Evolutionary conservation across 2,888 invertebrate genomes (phyloP).

Genomic region (Lacanobia wlatinum): DNA sequence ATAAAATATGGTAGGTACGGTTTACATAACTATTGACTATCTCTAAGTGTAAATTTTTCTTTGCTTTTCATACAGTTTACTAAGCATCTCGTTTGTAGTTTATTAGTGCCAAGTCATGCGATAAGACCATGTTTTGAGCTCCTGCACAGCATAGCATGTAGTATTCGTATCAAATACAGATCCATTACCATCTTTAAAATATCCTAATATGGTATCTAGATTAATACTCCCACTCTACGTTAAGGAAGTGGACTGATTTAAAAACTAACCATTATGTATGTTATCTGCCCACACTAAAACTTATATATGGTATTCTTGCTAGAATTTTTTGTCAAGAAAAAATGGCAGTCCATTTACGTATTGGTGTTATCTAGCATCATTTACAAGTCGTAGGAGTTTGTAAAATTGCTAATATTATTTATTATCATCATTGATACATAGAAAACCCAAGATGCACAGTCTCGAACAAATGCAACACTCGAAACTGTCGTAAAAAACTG

Average conservation of each 20-base stretch:
- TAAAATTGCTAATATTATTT: neutral
- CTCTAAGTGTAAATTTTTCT: neutral
- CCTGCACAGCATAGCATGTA: neutral
- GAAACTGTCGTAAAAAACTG: no score
- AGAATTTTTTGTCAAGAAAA: conserved; percentile 37
- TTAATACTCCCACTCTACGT: conserved; percentile 35
- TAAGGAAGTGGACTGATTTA: conserved; percentile 50
- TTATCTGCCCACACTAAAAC: conserved; percentile 45
- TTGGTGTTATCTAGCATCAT: conserved; percentile 4
- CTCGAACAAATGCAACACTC: no score
- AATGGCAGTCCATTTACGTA: conserved; percentile 36
- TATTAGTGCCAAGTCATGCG: neutral
- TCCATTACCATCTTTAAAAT: conserved; percentile 12
- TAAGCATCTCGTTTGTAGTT: neutral
- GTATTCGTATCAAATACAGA: conserved; percentile 1
- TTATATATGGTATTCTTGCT: conserved; percentile 26
- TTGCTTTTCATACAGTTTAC: neutral
- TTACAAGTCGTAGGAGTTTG: conserved; percentile 17
- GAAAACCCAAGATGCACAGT: no score
- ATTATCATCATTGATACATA: no score
- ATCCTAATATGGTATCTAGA: conserved; percentile 40
- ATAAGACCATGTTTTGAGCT: neutral
- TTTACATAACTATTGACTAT: neutral
- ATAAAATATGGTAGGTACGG: neutral
- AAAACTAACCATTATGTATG: conserved; percentile 18